Conservation (phyloP, 2,888 invertebrate species). For the Volucella bombylans region DNA sequence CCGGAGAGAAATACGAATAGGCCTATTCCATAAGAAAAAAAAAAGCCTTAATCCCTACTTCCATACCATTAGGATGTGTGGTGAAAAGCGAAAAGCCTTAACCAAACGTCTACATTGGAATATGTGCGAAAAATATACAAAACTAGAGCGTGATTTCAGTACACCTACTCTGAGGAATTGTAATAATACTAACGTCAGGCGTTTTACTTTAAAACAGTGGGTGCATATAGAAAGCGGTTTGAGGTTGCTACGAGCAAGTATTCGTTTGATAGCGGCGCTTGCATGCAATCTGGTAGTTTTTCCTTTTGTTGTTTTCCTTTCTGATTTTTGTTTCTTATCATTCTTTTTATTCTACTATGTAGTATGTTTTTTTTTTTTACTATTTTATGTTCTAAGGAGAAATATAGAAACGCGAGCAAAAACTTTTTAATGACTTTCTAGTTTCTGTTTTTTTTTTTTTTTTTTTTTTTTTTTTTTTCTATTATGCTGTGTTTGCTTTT, state of each 20-base stretch:
- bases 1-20: slow-evolving; percentile 33
- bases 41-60: slow-evolving; percentile 54
- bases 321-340: slow-evolving; percentile 27
- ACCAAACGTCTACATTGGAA: slow-evolving; percentile 53
- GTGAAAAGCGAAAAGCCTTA: slow-evolving; percentile 72
- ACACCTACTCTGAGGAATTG: slow-evolving; percentile 65
- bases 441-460: slow-evolving; percentile 32
- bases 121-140: slow-evolving; percentile 56
- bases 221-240: slow-evolving; percentile 15
- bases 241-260: slow-evolving; percentile 3
- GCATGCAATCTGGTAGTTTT: slow-evolving; percentile 38
- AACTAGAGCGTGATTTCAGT: slow-evolving; percentile 43
- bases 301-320: slow-evolving; percentile 15
- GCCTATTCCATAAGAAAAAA: slow-evolving; percentile 19
- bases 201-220: slow-evolving; percentile 36
- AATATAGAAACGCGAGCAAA: slow-evolving; percentile 5
- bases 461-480: slow-evolving; percentile 42
- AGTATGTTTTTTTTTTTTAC: slow-evolving; percentile 3
- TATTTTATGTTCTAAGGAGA: slow-evolving; percentile 32
- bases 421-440: slow-evolving; percentile 25
- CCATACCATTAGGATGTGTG: slow-evolving; percentile 65
- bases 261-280: slow-evolving; percentile 25
- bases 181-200: slow-evolving; percentile 57
- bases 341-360: slow-evolving; percentile 28
- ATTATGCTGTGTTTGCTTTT: slow-evolving; percentile 28